Base-by-base conservation (phyloP, 2,797 vertebrate species). In the Lepus oiostolus region DNA sequence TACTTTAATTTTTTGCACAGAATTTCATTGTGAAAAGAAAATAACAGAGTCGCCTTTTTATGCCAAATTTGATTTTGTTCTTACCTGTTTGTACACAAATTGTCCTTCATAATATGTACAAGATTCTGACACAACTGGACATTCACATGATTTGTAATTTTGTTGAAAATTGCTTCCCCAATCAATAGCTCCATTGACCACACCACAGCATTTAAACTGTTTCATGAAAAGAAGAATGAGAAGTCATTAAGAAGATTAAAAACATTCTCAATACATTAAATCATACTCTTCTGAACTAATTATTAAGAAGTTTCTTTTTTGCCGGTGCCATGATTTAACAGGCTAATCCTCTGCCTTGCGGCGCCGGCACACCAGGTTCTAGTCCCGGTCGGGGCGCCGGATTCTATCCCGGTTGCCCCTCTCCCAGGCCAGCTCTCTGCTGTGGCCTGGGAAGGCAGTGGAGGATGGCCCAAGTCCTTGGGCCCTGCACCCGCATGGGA, bases 161-260 rank as follows among this genome's bases (percentile, higher is more conserved):
- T 5, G 0, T 1, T 86, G 0, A 90, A 93, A 62, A 84, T 96
- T 98, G 1, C 0, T 0, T 92, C 97, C 97, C 98, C 98, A 98
- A n/a, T 99, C 98, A 21, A 0, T 0, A 94, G 58, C 0, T 75
- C 98, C 98, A 0, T 94, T 4, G 21, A 95, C 0, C 89, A 98
- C 87, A 85, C 98, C 98, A 14, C 98, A 99, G 47, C 98, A 98
- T 17, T 98, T 67, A 22, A 93, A 67, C 98, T 99, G 58, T 85
- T 97, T 93, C 70, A 93, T 83, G 87, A 63, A 83, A 97, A 35
- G 71, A 17, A 97, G 17, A 0, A 62, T 86, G 26, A 92, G 1
- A 26, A 58, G 38, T 85, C 62, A 93, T 5, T 65, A 85, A 10
- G 47, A 91, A 35, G 26, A 82, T 30, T 16, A 77, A 11, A 94